Evolutionary conservation across 1,140 invertebrate species (phyloP), one percentile per base, ranked within the genome.

Genomic region (Drosophila truncata): DNA sequence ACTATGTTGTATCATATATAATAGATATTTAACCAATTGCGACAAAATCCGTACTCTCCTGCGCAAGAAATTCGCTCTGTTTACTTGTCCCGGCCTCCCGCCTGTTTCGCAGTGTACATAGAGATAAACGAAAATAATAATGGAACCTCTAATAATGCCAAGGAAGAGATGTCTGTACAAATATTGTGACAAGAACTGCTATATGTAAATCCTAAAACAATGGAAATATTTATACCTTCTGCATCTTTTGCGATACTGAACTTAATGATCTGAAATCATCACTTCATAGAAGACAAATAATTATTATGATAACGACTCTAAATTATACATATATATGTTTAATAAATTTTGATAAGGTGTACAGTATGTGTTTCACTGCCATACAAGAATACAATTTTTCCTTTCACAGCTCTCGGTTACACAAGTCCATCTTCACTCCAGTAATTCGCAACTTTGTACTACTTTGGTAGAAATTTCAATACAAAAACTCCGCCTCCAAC

Each of bases 1-100:
- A 61, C 42, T 76, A 55, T 47, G 55, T 77, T 87, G 66, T 87
- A 87, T 47, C 18, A 80, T 87, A 77, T 31, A 73, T 72, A 72
- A 78, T 72, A 72, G 69, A 60, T 67, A 71, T 59, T 50, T 71
- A 72, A 60, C 42, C 66, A 59, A 72, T 72, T 52, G 29, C 66
- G 42, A 69, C 66, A 44, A 37, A 61, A 49, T 20, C n/a, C 16
- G n/a, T 25, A 49, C 46, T 39, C 55, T 54, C 31, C 25, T 27
- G 14, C 16, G 31, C 20, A 42, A 29, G 41, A 52, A 69, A 46
- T 46, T 25, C 41, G 41, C 35, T 72, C 27, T 10, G 49, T 46
- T 33, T 41, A 60, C 66, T 33, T 50, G 35, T 50, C 35, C 23
- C 8, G 14, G 23, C 27, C 33, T 42, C 41, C 65, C 54, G 35